These are phyloP conservation scores for Daboia siamensis DNA, from an alignment of 2,113 vertebrate genomes.

Conservation along the genomic window DNA sequence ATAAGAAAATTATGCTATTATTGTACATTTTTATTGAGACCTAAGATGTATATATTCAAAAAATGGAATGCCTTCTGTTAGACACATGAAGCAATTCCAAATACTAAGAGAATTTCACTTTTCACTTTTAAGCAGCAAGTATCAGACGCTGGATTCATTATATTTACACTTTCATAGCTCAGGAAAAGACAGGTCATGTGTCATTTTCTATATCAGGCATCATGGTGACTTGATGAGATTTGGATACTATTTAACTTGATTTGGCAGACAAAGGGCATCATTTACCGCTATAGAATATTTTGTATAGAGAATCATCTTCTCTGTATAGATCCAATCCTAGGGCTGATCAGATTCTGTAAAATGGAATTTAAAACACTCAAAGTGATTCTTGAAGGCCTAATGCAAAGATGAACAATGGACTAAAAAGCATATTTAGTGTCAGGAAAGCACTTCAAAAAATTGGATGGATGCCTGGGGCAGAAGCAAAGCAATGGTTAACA, in stretches of 20 bases:
- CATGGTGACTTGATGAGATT: neutral
- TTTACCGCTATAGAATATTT: neutral
- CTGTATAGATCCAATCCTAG: neutral
- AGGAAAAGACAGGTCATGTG: neutral
- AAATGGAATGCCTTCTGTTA: neutral
- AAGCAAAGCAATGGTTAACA: neutral
- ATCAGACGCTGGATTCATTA: neutral
- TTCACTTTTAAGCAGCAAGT: neutral
- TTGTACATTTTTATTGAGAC: neutral
- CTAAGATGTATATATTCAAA: neutral
- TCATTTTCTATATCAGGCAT: neutral
- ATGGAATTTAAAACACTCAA: neutral
- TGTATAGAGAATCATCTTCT: neutral
- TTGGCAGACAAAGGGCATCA: neutral
- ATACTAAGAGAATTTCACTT: neutral
- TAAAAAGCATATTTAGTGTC: neutral
- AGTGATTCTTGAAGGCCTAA: neutral
- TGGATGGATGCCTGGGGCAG: neutral
- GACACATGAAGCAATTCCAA: neutral
- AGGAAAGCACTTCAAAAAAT: neutral
- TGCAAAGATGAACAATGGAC: neutral
- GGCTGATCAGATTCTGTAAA: neutral
- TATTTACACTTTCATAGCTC: neutral
- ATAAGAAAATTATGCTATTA: neutral
- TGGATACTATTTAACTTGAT: neutral